Conservation (phyloP, 1,140 invertebrate species). For the Drosophila truncata region DNA sequence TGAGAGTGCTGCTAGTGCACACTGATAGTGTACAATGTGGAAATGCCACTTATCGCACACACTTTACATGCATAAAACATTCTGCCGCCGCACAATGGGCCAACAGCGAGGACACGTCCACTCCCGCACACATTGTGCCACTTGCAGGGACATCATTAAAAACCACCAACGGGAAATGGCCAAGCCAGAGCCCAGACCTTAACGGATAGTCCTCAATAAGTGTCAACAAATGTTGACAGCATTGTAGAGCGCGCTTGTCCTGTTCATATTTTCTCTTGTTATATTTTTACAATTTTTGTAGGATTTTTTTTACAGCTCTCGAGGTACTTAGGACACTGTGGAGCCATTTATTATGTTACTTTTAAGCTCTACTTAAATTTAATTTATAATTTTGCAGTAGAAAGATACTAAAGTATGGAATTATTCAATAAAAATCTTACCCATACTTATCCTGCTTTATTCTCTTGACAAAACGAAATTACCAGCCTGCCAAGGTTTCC, state of each 20-base stretch:
- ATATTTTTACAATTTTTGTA: not conserved
- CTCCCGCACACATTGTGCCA: constrained; percentile 2
- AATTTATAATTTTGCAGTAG: not conserved
- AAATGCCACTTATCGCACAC: constrained; percentile 54
- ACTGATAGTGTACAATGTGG: constrained; percentile 27
- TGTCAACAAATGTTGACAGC: constrained; percentile 62
- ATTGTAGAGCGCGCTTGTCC: constrained; percentile 6
- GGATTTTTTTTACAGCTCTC: not conserved
- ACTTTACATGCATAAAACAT: constrained; percentile 61
- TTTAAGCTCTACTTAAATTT: not conserved
- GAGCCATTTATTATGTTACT: not conserved
- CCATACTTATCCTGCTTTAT: not conserved
- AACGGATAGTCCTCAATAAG: constrained; percentile 69
- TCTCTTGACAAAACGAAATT: not conserved
- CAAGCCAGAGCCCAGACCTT: constrained; percentile 45
- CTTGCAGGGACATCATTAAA: constrained; percentile 58
- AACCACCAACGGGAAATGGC: constrained; percentile 41
- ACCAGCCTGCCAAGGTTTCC: not conserved
- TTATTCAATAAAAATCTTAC: not conserved
- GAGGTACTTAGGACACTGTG: not conserved
- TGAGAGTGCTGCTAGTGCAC: constrained; percentile 11
- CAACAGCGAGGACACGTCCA: constrained; percentile 13
- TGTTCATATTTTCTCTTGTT: not conserved
- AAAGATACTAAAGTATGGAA: not conserved
- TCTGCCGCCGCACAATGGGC: constrained; percentile 39